Conservation (phyloP, 2,888 invertebrate genomes). For the Synergus japonicus region DNA sequence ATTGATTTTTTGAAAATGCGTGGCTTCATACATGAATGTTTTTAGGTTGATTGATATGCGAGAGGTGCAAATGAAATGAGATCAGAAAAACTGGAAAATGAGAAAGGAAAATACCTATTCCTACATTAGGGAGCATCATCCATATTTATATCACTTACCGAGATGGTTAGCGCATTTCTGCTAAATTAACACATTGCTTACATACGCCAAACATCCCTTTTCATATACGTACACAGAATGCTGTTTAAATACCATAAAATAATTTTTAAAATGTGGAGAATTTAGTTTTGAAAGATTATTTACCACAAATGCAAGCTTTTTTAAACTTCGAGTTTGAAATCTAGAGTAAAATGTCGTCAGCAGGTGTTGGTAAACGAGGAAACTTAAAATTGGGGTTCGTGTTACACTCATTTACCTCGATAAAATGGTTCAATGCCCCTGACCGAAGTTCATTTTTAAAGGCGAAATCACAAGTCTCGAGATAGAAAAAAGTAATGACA, state of each 20-base stretch:
- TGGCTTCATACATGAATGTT: neutral
- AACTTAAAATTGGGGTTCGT: conserved; percentile 39
- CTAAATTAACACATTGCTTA: neutral
- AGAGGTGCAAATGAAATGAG: neutral
- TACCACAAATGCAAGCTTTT: neutral
- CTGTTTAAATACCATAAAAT: neutral
- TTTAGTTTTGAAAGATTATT: neutral
- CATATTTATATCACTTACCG: neutral
- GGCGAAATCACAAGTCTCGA: conserved; percentile 3
- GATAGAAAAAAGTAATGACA: conserved; percentile 17
- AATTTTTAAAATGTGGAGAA: neutral
- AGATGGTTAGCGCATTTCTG: neutral
- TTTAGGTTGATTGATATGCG: neutral
- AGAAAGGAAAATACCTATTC: neutral
- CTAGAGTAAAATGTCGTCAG: conserved; percentile 34
- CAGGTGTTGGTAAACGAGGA: conserved; percentile 33
- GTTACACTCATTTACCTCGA: conserved; percentile 33
- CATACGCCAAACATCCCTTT: neutral
- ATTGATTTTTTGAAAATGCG: too few species aligned
- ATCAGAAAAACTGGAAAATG: neutral
- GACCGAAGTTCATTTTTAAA: conserved; percentile 28
- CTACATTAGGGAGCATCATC: neutral
- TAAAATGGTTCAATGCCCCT: conserved; percentile 32
- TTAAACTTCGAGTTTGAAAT: conserved; percentile 28
- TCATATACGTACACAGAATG: neutral